These are phyloP conservation scores for Ischnura elegans DNA, from an alignment of 2,888 invertebrate genomes.

Conservation along the genomic window DNA sequence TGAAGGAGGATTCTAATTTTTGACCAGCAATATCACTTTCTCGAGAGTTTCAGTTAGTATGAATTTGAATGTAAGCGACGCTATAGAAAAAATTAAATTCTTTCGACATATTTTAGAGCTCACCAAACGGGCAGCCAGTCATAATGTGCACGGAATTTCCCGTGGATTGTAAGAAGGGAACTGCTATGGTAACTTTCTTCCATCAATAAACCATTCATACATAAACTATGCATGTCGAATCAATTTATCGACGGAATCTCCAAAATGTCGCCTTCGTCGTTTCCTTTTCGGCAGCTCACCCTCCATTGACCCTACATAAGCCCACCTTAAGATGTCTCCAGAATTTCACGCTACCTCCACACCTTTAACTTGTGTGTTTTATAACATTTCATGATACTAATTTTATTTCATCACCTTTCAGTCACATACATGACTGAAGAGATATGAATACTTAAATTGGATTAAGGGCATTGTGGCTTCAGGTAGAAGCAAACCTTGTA, in stretches of 20 bases:
- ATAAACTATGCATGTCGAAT: slow-evolving; percentile 8
- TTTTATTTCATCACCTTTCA: no score
- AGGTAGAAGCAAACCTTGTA: no score
- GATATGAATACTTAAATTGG: no score
- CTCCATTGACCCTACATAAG: background rate
- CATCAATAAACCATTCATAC: background rate
- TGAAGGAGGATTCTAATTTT: background rate
- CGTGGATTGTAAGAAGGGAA: background rate
- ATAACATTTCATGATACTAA: no score
- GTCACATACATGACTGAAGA: no score
- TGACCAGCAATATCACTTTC: background rate
- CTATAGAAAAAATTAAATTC: background rate
- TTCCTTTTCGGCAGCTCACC: background rate
- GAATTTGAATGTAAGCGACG: background rate
- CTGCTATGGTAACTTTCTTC: background rate
- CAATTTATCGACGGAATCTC: slow-evolving; percentile 12
- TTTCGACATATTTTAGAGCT: background rate
- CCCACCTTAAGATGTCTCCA: background rate
- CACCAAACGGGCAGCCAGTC: no score
- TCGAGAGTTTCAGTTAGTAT: background rate
- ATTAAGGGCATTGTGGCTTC: no score
- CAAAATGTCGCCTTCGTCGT: background rate
- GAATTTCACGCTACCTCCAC: background rate
- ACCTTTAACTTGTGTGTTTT: no score
- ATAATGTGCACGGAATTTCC: background rate